Base-by-base conservation (phyloP, 2,113 vertebrate species). In the Procavia capensis region DNA sequence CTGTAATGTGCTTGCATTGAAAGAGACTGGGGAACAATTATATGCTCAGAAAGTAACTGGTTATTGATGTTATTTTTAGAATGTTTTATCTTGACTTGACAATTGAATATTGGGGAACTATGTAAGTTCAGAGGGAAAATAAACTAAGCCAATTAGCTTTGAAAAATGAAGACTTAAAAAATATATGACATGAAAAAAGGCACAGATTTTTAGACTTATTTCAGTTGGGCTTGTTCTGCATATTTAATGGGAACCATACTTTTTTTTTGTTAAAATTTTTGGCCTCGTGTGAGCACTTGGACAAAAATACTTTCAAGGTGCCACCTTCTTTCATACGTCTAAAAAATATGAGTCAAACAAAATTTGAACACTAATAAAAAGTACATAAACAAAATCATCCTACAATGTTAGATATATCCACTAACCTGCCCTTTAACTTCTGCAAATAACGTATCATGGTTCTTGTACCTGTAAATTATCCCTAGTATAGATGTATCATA, bases 271-370 rank as follows among this genome's bases (percentile, higher is more conserved):
- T n/a, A n/a, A n/a, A 63, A 17, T 31, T 81, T 17, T 93, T 96
- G 14, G 93, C 83, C 39, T 27, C 24, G 10, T 16, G 0, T 86
- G 47, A 94, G 43, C 93, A 92, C 2, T 57, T 74, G 45, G 81
- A 79, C 66, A 94, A 95, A 95, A 94, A 76, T 93, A 90, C 81
- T 94, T 94, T 43, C 43, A 90, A 80, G 39, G 27, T 83, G 68
- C 76, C 20, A 86, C 25, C 50, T 78, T 66, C 34, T 91, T 88
- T 29, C 5, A 74, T 70, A 76, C 0, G 83, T 0, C 47, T 10
- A 74, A 47, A 68, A 84, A 76, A 79, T 50, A 31, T 57, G 22
- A 96, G 9, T 80, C 39, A 83, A 93, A 59, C 19, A 94, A 86
- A 93, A 64, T 89, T 57, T 91, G 88, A 95, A 68, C 95, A 9